Conservation (phyloP, 2,797 vertebrate genomes). For the Leptoclinus maculatus region DNA sequence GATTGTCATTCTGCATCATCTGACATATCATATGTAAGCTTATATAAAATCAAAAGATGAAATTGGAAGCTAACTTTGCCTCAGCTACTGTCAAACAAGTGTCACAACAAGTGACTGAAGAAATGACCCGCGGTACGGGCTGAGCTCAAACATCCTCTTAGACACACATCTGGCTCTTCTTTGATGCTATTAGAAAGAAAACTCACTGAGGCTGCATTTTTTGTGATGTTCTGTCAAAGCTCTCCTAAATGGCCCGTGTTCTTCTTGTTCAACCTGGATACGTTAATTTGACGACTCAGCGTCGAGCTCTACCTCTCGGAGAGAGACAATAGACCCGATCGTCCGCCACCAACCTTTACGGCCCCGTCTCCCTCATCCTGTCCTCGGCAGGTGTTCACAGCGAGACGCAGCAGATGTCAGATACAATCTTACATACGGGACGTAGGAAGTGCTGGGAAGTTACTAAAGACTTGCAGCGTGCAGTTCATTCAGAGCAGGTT, state of each 20-base stretch:
- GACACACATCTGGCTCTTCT: not conserved
- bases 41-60: not conserved
- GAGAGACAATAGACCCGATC: conserved; percentile 52
- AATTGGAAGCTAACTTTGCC: not conserved
- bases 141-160: conserved; percentile 34
- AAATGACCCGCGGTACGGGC: conserved; percentile 20
- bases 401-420: conserved; percentile 38
- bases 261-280: conserved; percentile 19
- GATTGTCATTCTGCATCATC: not conserved
- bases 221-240: conserved; percentile 1
- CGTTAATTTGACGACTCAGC: conserved; percentile 35
- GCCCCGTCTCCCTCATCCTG: conserved; percentile 56
- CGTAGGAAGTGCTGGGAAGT: conserved; percentile 56
- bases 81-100: conserved; percentile 12
- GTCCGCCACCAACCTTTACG: conserved; percentile 41
- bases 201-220: not conserved
- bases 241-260: conserved; percentile 1
- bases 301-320: conserved; percentile 25
- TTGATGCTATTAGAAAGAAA: not conserved
- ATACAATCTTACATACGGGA: conserved; percentile 63
- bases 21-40: too few species aligned
- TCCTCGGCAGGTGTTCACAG: conserved; percentile 62
- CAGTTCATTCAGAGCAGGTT: conserved; percentile 41
- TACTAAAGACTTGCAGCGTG: conserved; percentile 50
- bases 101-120: not conserved